Evolutionary conservation across 1,140 invertebrate species (phyloP).

Genomic region (Cotesia glomerata): DNA sequence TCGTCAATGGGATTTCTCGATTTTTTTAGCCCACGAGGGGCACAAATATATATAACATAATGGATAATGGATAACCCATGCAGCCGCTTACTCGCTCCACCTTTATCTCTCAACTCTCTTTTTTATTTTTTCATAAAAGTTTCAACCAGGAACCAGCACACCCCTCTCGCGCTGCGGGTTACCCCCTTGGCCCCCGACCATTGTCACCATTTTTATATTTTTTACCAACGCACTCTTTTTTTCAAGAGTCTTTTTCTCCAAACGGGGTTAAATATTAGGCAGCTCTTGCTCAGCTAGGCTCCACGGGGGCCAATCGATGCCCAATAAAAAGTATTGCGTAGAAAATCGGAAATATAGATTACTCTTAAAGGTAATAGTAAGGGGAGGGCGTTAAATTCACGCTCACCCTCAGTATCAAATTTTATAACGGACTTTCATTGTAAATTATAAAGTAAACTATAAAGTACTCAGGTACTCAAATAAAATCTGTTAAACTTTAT

Average conservation of each 20-base stretch:
- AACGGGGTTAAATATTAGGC: constrained; percentile 36
- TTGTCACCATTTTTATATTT: constrained; percentile 26
- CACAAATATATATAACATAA: not conserved
- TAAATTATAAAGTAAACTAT: not conserved
- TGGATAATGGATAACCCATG: constrained; percentile 21
- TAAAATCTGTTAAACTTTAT: not conserved
- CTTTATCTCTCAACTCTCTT: constrained; percentile 2
- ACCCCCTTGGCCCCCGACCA: constrained; percentile 16
- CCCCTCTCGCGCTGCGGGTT: constrained; percentile 22
- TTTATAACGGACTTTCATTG: constrained; percentile 32
- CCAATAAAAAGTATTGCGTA: constrained; percentile 3
- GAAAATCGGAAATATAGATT: not conserved
- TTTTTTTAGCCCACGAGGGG: constrained; percentile 24
- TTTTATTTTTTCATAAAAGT: not conserved
- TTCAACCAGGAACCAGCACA: not conserved
- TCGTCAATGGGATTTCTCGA: constrained; percentile 33
- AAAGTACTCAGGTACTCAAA: not conserved
- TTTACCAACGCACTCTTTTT: not conserved
- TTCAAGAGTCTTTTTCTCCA: constrained; percentile 22
- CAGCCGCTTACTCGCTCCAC: constrained; percentile 24
- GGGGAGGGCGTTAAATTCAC: constrained; percentile 19
- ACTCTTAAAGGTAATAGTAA: not conserved
- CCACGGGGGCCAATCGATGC: constrained; percentile 28
- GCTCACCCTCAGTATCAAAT: constrained; percentile 7
- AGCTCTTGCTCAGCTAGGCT: constrained; percentile 13